Base-by-base conservation (phyloP, 2,797 vertebrate genomes). In the Poeciliopsis gracilis region DNA sequence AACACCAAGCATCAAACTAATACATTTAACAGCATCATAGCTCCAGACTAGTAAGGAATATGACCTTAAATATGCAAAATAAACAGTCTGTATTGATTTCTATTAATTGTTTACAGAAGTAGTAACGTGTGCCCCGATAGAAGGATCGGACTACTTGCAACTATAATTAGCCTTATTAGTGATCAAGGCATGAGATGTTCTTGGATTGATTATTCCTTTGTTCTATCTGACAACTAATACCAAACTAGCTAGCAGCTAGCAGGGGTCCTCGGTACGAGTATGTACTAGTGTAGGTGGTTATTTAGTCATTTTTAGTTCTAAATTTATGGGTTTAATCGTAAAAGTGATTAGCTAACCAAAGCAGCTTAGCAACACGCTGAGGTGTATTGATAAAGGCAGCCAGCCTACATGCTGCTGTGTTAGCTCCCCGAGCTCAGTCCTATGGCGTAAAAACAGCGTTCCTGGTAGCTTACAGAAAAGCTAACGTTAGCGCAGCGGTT, bases 201-300 rank as follows among this genome's bases (percentile, higher is more conserved):
- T 79, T 76, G 78, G 77, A 79, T 79, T 91, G 87, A 93, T 94
- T 91, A 93, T 94, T 95, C 94, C 95, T 95, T 95, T 95, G 95
- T 95, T 95, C 95, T 88, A 79, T 84, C 82, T 28, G 92, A 90
- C 90, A 90, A 93, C 88, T 92, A 92, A 87, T 82, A 87, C 89
- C 84, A 63, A 91, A 92, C 77, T 87, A 87, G 90, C 90, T 90
- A 93, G 67, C 89, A 72, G 86, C 75, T 92, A 91, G 83, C 87
- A 51, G 30, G 30, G 72, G 82, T 23, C 81, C n/a, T 49, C 81
- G 45, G 57, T 80, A 47, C 23, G 49, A 53, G 74, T 74, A 13
- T 75, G 43, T 55, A 43, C 49, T 28, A 36, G 23, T 43, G 71
- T 16, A 18, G 10, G 57, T 18, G 28, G 45, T 72, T 71, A 46